A percentile compares a stretch with the other conserved stretches of the same genome.
phyloP scores from a whole-genome alignment of 2,888 invertebrate genomes.

The Pharmacophagus antenor region DNA sequence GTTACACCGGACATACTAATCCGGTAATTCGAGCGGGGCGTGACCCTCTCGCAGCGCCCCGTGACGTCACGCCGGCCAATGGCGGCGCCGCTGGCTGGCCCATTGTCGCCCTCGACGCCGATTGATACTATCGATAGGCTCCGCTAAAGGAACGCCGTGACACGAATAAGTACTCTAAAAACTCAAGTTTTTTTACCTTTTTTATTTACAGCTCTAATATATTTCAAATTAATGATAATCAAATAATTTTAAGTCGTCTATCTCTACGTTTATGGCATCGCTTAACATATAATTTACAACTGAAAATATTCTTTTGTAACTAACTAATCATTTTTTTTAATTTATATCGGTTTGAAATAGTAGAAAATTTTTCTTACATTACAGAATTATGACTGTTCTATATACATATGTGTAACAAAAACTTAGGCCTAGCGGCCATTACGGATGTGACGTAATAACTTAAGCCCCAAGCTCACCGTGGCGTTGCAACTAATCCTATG shows the following conservation, averaged over 20 bases:
- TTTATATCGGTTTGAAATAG: neutral
- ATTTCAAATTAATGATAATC: too few relatives aligned
- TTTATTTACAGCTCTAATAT: neutral
- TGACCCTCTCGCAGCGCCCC: slow-evolving; percentile 48
- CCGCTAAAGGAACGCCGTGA: slow-evolving; percentile 9
- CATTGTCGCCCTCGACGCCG: slow-evolving; percentile 59
- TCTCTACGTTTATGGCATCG: too few relatives aligned
- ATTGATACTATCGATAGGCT: slow-evolving; percentile 29
- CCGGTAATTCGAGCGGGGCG: slow-evolving; percentile 58
- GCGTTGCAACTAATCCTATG: slow-evolving; percentile 60
- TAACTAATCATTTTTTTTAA: too few relatives aligned
- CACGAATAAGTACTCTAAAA: neutral
- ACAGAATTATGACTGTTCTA: neutral
- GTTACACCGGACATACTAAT: slow-evolving; percentile 53
- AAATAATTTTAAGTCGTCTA: too few relatives aligned
- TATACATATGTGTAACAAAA: slow-evolving; percentile 17
- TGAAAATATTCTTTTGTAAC: too few relatives aligned
- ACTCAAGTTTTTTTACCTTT: neutral
- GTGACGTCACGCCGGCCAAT: slow-evolving; percentile 72
- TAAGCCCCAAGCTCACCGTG: slow-evolving; percentile 65
- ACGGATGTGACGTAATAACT: slow-evolving; percentile 67
- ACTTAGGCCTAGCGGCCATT: slow-evolving; percentile 46
- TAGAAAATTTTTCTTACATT: neutral
- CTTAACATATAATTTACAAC: too few relatives aligned
- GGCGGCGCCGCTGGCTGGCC: slow-evolving; percentile 46